Percentiles rank a stretch among this genome's conserved stretches.
These are phyloP conservation scores for Monodelphis domestica DNA, from an alignment of 2,797 vertebrate species.

Conservation along the genomic window DNA sequence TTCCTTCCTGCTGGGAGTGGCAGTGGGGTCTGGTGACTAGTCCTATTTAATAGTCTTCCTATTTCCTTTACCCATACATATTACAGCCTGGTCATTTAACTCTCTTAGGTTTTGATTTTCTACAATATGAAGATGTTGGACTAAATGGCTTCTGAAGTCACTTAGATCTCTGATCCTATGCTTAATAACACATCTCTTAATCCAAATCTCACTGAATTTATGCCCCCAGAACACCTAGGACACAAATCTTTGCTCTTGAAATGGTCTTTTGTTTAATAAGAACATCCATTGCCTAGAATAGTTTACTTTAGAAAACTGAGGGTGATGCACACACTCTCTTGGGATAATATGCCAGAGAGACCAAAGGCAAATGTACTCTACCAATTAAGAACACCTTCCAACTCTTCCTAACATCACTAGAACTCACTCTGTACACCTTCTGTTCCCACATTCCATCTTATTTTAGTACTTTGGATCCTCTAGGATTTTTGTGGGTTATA, in stretches of 20 bases:
- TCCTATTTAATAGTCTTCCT: too few relatives aligned
- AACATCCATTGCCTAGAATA: not conserved
- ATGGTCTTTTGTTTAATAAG: not conserved
- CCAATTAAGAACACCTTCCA: not conserved
- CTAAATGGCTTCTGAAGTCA: too few relatives aligned
- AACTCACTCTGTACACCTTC: not conserved
- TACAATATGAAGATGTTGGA: too few relatives aligned
- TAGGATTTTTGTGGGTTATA: not conserved
- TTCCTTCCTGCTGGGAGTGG: too few relatives aligned
- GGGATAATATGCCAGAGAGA: not conserved
- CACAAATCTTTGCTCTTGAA: not conserved
- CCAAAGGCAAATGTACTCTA: not conserved
- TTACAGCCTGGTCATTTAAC: too few relatives aligned
- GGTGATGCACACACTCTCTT: not conserved
- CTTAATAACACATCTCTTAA: too few relatives aligned
- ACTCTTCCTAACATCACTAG: not conserved
- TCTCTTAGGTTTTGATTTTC: too few relatives aligned
- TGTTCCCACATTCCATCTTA: not conserved
- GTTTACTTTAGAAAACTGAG: not conserved
- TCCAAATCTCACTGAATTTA: not conserved
- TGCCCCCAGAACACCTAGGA: not conserved
- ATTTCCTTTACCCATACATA: too few relatives aligned
- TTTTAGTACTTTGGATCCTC: not conserved
- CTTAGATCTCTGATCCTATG: too few relatives aligned
- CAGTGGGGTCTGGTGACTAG: too few relatives aligned